Evolutionary conservation across 2,797 vertebrate genomes (phyloP), one percentile per base, ranked within the genome.

Genomic region (Pseudomugil gertrudae): DNA sequence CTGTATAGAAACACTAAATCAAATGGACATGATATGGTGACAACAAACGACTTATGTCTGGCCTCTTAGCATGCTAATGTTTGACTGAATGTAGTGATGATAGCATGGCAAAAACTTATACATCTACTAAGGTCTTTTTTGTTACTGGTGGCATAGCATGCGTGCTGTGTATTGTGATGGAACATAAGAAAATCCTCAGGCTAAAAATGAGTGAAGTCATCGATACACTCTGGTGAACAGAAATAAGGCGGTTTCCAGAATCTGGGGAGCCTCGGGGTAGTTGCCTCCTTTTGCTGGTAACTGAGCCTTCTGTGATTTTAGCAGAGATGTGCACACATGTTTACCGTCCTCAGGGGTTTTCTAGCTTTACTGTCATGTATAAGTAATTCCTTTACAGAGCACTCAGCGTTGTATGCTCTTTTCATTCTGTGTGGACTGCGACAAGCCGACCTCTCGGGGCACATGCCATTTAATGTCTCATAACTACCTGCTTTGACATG

Each of bases 401-500:
- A 21, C n/a, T 47, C 14, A n/a, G 21, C 10, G 3, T 48, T 13
- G 23, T 23, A 24, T 5, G 10, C 45, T 24, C 9, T 23, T 45
- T n/a, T 47, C 45, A 21, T 21, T 21, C 43, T 47, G n/a, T 47
- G 43, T 47, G n/a, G 4, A 23, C 43, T 47, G 43, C 2, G 19
- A n/a, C 40, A 21, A 21, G 43, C 8, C 43, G 23, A 10, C 23
- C 23, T 21, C 43, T 21, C 43, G 4, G 38, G 38, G 15, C 38
- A 7, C 5, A 15, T 40, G 38, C n/a, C 40, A 43, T n/a, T 43
- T 43, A n/a, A 43, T n/a, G 40, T 21, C 24, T 24, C 10, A 47
- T 48, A 11, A 48, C 9, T 24, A 27, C 48, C 48, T 53, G 38
- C 51, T 50, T 57, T 38, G 11, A 68, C 55, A 43, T 30, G 36